These are phyloP conservation scores for Oncorhynchus clarkii DNA, from an alignment of 2,113 vertebrate genomes.

Conservation along the genomic window DNA sequence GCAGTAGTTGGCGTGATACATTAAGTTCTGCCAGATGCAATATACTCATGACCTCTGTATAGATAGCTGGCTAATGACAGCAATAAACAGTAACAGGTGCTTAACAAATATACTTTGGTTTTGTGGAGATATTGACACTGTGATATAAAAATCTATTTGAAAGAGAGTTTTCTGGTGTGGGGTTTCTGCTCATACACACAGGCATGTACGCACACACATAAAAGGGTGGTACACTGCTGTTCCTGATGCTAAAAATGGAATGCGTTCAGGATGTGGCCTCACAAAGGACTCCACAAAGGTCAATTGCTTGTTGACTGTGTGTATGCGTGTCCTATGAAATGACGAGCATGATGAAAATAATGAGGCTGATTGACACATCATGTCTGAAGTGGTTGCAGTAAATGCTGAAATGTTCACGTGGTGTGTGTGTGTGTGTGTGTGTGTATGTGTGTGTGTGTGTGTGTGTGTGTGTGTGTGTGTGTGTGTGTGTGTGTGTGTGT, in stretches of 20 bases:
- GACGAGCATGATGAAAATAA: neutral
- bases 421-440: neutral
- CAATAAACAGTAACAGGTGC: conserved; percentile 62
- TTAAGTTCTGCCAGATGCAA: conserved; percentile 63
- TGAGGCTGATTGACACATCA: conserved; percentile 26
- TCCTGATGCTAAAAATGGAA: neutral
- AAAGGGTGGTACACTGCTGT: neutral
- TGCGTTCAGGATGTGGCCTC: neutral
- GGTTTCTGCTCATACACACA: neutral
- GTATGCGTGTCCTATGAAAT: neutral
- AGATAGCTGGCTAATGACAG: conserved; percentile 53
- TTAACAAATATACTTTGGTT: conserved; percentile 24
- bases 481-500: neutral
- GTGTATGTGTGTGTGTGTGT: conserved; percentile 7
- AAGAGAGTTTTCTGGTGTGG: neutral
- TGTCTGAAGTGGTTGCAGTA: conserved; percentile 52
- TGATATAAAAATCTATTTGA: conserved; percentile 8
- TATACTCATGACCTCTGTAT: conserved; percentile 41
- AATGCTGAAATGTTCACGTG: conserved; percentile 1
- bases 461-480: conserved; percentile 8
- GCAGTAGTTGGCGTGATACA: conserved; percentile 61
- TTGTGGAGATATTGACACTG: conserved; percentile 14
- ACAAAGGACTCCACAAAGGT: neutral
- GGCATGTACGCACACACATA: neutral
- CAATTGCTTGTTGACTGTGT: neutral